Conservation (phyloP, 1,140 invertebrate species). For the Calliphora vicina region DNA sequence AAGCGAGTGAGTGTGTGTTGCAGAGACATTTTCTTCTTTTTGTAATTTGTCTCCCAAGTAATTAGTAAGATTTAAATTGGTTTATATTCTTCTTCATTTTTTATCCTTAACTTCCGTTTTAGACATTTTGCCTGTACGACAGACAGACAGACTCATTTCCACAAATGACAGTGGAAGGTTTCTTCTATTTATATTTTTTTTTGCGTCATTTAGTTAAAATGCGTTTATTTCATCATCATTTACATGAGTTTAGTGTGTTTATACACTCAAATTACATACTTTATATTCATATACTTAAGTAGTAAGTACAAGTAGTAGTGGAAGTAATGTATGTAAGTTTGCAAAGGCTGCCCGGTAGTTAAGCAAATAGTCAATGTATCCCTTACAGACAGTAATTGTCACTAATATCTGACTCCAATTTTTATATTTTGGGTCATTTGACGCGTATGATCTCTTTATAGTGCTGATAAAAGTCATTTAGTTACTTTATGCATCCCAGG, state of each 20-base stretch:
- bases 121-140: not conserved
- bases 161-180: slow-evolving; percentile 6
- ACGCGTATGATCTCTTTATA: too few species aligned
- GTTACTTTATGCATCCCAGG: too few species aligned
- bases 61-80: slow-evolving; percentile 63
- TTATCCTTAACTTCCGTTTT: slow-evolving; percentile 28
- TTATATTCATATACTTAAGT: not conserved
- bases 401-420: too few species aligned
- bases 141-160: not conserved
- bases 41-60: slow-evolving; percentile 62
- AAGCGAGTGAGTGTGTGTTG: not conserved
- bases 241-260: slow-evolving; percentile 9
- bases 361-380: not conserved
- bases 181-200: not conserved
- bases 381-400: not conserved
- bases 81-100: slow-evolving; percentile 42
- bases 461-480: too few species aligned
- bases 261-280: slow-evolving; percentile 5
- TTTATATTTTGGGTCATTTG: too few species aligned
- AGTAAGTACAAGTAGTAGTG: not conserved
- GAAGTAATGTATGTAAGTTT: not conserved
- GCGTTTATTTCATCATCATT: slow-evolving; percentile 11
- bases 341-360: not conserved
- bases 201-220: not conserved
- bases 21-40: not conserved